A percentile compares a stretch with the other conserved stretches of the same genome.
Evolutionary conservation across 1,140 invertebrate species (phyloP).

Genomic region (Drosophila suzukii): DNA sequence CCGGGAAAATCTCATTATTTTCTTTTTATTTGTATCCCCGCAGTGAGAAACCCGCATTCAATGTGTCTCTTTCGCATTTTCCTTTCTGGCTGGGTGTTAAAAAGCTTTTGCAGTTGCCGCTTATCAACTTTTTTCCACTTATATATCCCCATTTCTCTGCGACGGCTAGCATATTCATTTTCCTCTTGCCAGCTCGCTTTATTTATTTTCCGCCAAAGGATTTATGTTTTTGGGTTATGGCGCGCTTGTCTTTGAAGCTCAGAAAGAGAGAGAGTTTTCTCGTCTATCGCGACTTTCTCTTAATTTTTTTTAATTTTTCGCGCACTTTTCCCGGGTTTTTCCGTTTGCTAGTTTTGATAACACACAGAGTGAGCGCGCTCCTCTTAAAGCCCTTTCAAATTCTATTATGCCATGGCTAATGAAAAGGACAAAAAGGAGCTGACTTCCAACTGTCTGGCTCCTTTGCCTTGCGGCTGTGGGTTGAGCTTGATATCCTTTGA

Average conservation of each 20-base stretch:
- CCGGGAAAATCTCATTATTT: constrained; percentile 50
- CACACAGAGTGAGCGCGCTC: constrained; percentile 4
- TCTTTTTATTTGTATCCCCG: constrained; percentile 43
- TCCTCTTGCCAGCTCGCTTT: constrained; percentile 53
- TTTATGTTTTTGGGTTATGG: constrained; percentile 78
- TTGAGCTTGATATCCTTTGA: constrained; percentile 40
- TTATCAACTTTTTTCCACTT: constrained; percentile 70
- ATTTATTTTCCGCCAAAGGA: constrained; percentile 69
- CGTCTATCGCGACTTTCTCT: constrained; percentile 27
- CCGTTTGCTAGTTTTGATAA: constrained; percentile 54
- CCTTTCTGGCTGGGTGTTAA: constrained; percentile 35
- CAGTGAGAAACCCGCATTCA: constrained; percentile 32
- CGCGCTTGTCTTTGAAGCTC: constrained; percentile 59
- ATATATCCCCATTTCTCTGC: constrained; percentile 31
- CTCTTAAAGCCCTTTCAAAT: constrained; percentile 69
- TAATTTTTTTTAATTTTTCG: constrained; percentile 6
- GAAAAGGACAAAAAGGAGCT: constrained; percentile 50
- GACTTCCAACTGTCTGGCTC: constrained; percentile 41
- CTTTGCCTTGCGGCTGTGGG: constrained; percentile 34
- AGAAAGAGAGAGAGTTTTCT: constrained; percentile 9
- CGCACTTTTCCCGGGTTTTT: constrained; percentile 25
- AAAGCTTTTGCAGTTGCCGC: constrained; percentile 54
- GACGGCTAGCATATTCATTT: constrained; percentile 63
- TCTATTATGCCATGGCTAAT: constrained; percentile 60
- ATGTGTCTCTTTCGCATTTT: constrained; percentile 24